Conservation (phyloP, 2,888 invertebrate genomes). For the Morpho deidamia region DNA sequence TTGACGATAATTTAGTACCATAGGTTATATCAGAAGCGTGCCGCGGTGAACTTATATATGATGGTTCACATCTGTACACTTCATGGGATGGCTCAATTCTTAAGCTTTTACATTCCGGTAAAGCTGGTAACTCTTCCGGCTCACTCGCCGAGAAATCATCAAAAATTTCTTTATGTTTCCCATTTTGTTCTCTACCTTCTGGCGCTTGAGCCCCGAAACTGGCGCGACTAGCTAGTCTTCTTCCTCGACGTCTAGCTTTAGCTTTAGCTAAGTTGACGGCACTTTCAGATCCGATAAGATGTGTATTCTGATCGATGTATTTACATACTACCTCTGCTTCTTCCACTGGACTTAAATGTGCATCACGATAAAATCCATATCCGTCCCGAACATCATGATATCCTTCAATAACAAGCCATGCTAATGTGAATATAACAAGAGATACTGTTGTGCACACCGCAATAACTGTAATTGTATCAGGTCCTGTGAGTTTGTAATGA, state of each 20-base stretch:
- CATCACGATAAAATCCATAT: conserved; percentile 63
- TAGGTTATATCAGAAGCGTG: conserved; percentile 43
- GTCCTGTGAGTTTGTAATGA: conserved; percentile 43
- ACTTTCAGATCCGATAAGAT: conserved; percentile 43
- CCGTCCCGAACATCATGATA: conserved; percentile 57
- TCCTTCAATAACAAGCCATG: conserved; percentile 57
- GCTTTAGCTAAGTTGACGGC: conserved; percentile 50
- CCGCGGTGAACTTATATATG: conserved; percentile 50
- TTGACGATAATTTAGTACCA: conserved; percentile 36
- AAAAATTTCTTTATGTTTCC: conserved; percentile 16
- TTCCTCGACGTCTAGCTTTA: conserved; percentile 46
- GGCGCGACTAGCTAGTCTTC: conserved; percentile 36
- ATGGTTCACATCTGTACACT: conserved; percentile 47
- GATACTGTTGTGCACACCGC: conserved; percentile 52
- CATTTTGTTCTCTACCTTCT: conserved; percentile 42
- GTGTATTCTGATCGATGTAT: conserved; percentile 54
- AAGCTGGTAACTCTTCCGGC: conserved; percentile 41
- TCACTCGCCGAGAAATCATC: conserved; percentile 33
- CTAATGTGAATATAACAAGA: conserved; percentile 49
- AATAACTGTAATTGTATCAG: conserved; percentile 49
- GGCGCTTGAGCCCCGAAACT: conserved; percentile 54
- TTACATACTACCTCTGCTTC: conserved; percentile 58
- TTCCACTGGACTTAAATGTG: conserved; percentile 52
- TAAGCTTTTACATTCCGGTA: conserved; percentile 42
- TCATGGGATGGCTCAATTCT: conserved; percentile 32